These are phyloP conservation scores for Bombylius discolor DNA, from an alignment of 2,888 invertebrate species.

Conservation along the genomic window DNA sequence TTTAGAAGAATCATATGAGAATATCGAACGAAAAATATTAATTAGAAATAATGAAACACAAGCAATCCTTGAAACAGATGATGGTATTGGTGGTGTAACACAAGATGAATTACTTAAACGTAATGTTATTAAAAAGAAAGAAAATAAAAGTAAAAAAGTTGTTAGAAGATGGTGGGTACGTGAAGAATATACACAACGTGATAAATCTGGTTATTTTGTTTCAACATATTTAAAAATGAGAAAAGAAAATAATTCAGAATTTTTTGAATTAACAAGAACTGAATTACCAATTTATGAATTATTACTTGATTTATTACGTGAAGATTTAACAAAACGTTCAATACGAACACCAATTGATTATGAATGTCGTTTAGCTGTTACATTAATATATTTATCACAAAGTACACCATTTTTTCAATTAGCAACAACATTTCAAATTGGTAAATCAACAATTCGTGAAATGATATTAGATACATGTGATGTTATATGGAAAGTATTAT, in stretches of 20 bases:
- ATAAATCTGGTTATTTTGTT: background rate
- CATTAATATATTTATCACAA: background rate
- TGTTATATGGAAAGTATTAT: background rate
- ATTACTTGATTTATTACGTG: background rate
- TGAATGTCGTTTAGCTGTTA: conserved; percentile 1
- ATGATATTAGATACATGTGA: background rate
- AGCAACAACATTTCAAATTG: background rate
- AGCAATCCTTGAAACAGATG: background rate
- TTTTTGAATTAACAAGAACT: background rate
- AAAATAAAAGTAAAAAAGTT: background rate
- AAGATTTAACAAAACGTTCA: background rate
- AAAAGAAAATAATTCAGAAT: background rate
- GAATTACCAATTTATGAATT: background rate
- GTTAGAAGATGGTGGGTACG: background rate
- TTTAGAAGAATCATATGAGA: background rate
- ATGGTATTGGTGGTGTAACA: background rate
- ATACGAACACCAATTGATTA: background rate
- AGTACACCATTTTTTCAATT: background rate
- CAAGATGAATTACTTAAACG: background rate
- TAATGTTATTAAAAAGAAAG: background rate
- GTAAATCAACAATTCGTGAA: background rate
- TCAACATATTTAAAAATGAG: background rate
- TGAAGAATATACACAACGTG: background rate
- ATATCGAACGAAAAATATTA: background rate
- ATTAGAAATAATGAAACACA: background rate